Conservation (phyloP, 2,113 vertebrate genomes). For the Myotis brandtii region DNA sequence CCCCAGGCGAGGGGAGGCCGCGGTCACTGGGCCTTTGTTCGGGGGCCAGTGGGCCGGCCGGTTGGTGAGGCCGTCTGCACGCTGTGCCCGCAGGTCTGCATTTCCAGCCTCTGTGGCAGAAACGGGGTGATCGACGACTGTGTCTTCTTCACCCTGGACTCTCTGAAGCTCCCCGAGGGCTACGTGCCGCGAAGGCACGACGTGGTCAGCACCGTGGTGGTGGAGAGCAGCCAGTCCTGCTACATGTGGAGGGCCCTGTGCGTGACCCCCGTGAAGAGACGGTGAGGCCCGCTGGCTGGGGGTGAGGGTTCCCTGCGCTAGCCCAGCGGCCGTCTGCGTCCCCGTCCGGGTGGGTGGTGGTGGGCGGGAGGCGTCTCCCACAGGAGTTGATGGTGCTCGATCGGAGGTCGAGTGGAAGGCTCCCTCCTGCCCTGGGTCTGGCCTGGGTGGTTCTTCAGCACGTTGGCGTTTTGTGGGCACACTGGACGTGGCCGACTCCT, state of each 20-base stretch:
- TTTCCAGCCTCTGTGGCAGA: conserved; percentile 89
- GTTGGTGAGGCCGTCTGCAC: not conserved
- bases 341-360: not conserved
- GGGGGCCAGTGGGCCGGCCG: not conserved
- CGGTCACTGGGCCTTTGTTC: not conserved
- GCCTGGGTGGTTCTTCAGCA: no score
- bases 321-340: not conserved
- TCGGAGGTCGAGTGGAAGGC: not conserved
- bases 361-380: not conserved
- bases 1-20: not conserved
- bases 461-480: fast-evolving
- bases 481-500: not conserved
- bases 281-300: conserved; percentile 61
- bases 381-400: fast-evolving
- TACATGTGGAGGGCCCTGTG: conserved; percentile 95
- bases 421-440: no score
- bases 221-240: conserved; percentile 95
- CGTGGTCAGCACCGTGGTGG: conserved; percentile 91
- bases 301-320: not conserved
- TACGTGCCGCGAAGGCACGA: conserved; percentile 89
- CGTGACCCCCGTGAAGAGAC: conserved; percentile 87
- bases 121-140: conserved; percentile 91
- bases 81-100: conserved; percentile 85
- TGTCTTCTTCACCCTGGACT: conserved; percentile 94
- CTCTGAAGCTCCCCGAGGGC: conserved; percentile 88